A percentile compares a stretch with the other conserved stretches of the same genome.
Conservation (phyloP, 2,113 vertebrate species). For the Xyliphius kryptos region DNA sequence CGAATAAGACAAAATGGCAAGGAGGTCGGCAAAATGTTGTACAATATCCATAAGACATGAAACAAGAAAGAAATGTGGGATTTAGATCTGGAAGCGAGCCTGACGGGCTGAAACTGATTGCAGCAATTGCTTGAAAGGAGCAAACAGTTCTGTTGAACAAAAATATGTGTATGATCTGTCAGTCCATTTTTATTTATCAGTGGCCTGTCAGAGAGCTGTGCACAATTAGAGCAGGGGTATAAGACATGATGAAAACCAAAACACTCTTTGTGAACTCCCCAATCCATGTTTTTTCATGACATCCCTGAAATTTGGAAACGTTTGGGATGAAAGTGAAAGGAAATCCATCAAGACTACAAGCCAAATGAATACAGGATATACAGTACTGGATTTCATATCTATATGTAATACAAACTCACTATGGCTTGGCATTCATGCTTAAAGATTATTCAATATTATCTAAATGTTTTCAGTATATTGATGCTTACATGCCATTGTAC, state of each 20-base stretch:
- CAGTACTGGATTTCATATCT: slow-evolving; percentile 11
- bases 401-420: slow-evolving; percentile 9
- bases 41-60: too few relatives aligned
- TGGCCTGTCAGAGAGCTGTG: slow-evolving; percentile 12
- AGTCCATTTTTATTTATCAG: background rate
- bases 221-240: slow-evolving; percentile 10
- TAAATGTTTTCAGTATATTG: too few relatives aligned
- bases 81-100: too few relatives aligned
- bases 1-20: too few relatives aligned
- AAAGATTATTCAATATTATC: background rate
- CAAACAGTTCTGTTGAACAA: slow-evolving; percentile 7
- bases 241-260: slow-evolving; percentile 6
- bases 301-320: slow-evolving; percentile 3
- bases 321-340: background rate
- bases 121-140: slow-evolving; percentile 4
- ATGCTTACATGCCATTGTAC: background rate
- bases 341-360: slow-evolving; percentile 10
- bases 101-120: background rate
- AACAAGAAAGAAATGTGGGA: too few relatives aligned
- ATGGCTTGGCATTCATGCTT: slow-evolving; percentile 11
- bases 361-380: slow-evolving; percentile 8
- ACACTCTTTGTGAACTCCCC: background rate
- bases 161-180: slow-evolving; percentile 11
- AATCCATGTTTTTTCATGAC: background rate
- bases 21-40: too few relatives aligned